Evolutionary conservation across 2,888 invertebrate species (phyloP), one percentile per base, ranked within the genome.

Genomic region (Azorinus chamasolen): DNA sequence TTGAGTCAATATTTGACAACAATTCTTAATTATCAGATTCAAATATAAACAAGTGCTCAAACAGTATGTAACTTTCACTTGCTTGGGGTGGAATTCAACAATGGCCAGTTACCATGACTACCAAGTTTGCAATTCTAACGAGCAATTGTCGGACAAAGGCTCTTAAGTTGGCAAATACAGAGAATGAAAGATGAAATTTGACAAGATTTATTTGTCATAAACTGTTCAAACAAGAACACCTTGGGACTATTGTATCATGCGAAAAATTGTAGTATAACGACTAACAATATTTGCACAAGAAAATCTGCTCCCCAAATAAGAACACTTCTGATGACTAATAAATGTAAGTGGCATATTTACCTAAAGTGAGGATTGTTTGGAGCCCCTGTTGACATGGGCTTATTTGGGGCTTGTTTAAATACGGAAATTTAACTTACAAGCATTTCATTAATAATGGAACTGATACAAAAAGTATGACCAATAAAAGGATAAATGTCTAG

Each of bases 231-330:
- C 54, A 72, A 20, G n/a, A 12, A 45, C 43, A 50, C 20, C 41
- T 64, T 48, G 20, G 14, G 14, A 39, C 50, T 45, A 43, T 64
- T 57, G 63, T n/a, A 50, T 39, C 32, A 25, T 24, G 32, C 5
- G 32, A 32, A 32, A 32, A 32, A 32, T 4, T 32, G 32, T 32
- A 10, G 32, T 32, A 6, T 32, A 32, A 32, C 32, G 27, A 22
- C 2, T 8, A 20, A 18, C 24, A 39, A n/a, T 69, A 55, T 69
- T 69, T 69, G 61, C 46, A 22, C n/a, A 51, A 39, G 20, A 46
- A 61, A 69, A 69, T 51, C 43, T 54, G 43, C 54, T 69, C 55
- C 27, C 61, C 51, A 53, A 55, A 22, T 45, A 48, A 69, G 61
- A 61, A 54, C 22, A 24, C 20, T 24, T 16, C n/a, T 53, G n/a